Conservation (phyloP, 2,113 vertebrate genomes). For the Erythrocercus mccallii region DNA sequence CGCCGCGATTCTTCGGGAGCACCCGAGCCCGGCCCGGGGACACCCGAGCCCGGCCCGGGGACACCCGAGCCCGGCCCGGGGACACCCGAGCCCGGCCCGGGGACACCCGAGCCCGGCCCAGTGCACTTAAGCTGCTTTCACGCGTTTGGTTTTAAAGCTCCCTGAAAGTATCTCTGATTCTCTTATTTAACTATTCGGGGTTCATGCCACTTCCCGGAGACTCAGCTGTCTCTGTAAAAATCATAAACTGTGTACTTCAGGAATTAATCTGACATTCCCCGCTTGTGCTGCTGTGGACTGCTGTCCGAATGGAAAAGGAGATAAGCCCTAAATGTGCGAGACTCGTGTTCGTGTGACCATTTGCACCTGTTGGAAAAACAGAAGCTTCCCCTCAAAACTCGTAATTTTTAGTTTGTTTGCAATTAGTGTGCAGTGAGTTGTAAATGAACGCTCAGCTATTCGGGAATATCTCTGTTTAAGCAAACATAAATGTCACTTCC, state of each 20-base stretch:
- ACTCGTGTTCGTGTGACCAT: background rate
- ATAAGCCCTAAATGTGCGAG: background rate
- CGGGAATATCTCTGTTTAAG: background rate
- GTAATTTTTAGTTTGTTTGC: background rate
- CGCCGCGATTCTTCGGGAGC: background rate
- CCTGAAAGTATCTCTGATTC: background rate
- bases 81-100: no score
- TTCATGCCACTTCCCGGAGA: background rate
- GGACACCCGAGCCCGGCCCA: no score
- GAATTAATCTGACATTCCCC: background rate
- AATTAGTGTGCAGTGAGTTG: background rate
- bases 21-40: background rate
- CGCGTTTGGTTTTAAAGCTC: background rate
- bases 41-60: no score
- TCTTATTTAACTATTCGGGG: background rate
- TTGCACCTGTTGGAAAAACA: background rate
- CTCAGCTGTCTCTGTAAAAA: background rate
- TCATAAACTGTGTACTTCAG: background rate
- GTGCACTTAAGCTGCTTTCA: accelerated
- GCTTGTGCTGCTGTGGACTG: background rate
- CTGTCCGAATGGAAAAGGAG: background rate
- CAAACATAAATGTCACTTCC: background rate
- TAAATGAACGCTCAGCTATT: background rate
- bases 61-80: background rate
- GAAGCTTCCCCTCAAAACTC: background rate